Base-by-base conservation (phyloP, 2,888 invertebrate species). In the Nysson spinosus region DNA sequence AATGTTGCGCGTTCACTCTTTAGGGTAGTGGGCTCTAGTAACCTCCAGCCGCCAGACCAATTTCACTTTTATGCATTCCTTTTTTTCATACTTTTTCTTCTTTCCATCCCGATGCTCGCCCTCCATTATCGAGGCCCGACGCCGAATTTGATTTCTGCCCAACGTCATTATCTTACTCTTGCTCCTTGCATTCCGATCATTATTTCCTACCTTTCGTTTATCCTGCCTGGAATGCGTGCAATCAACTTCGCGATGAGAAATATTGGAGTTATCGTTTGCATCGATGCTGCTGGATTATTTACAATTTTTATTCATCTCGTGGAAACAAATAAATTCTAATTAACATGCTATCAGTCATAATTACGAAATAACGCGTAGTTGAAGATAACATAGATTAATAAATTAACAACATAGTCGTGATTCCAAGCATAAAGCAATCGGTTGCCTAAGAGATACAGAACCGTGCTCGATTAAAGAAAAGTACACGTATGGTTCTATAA, bases 1-100 rank as follows among this genome's bases (percentile, higher is more conserved):
- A 86, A 85, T 86, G 82, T 83, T 81, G 79, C 77, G 75, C 79
- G 68, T 73, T 75, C 75, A 64, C 65, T 73, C 77, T 72, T 79
- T 77, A 77, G 47, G 46, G 26, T 14, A 46, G 52, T 52, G 51
- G 39, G 14, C 7, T 43, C 49, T 12, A 16, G 1, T 16, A 9
- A 30, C 12, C 22, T 50, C 16, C 32, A 34, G 3, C 37, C 28
- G 32, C 32, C 50, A 46, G 35, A 39, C 49, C 60, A 58, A 64
- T 74, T 62, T 60, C 30, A 51, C 22, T 57, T 66, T 67, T 63
- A 35, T 32, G 56, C 62, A 24, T 46, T 49, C 37, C 30, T 14
- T 22, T 26, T 35, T 34, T 37, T 9, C 39, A 11, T 19, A n/a
- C 16, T 35, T 11, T 20, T 19, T 16, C n/a, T n/a, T 4, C 28